Base-by-base conservation (phyloP, 2,888 invertebrate species). In the Xestia sexstrigata region DNA sequence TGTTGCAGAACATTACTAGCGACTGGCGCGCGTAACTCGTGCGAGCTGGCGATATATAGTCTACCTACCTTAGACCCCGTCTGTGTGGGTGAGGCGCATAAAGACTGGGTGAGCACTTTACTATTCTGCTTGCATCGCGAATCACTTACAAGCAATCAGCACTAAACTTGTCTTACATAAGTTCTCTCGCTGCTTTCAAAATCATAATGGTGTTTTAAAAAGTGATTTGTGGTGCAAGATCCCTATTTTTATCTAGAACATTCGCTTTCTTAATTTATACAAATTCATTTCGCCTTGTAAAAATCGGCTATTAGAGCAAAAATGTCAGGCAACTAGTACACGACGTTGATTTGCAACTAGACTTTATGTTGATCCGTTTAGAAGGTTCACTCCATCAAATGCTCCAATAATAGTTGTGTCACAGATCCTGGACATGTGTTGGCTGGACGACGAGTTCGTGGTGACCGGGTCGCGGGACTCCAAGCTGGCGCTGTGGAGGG, bases 11-110 rank as follows among this genome's bases (percentile, higher is more conserved):
- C 99, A 15, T 96, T 99, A 84, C 94, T 99, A 80, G 99, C 99
- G 63, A 99, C 99, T 0, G 99, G 99, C 3, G 99, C 98, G 5
- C 97, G 98, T 81, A 99, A 99, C 94, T 99, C 99, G 0, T 98
- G 99, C 92, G 99, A 99, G 95, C 97, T 99, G 85, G 99, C 99
- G 23, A 98, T 99, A 74, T 97, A 97, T 92, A 97, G 98, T 90
- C 96, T 99, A 89, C 99, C 99, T n/a, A 99, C 99, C 0, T 96
- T 99, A 82, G 99, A 99, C 95, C 99, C 99, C 0, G 98, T 99
- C 5, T 99, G 99, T 95, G 98, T 99, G 20, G 99, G 99, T 0
- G 99, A 99, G 96, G 99, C 98, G 2, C 99, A 99, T 93, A 97
- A 98, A 90, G 99, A 99, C 94, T 99, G 99, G 98, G 98, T 99